Base-by-base conservation (phyloP, 2,113 vertebrate genomes). In the Puntigrus tetrazona region DNA sequence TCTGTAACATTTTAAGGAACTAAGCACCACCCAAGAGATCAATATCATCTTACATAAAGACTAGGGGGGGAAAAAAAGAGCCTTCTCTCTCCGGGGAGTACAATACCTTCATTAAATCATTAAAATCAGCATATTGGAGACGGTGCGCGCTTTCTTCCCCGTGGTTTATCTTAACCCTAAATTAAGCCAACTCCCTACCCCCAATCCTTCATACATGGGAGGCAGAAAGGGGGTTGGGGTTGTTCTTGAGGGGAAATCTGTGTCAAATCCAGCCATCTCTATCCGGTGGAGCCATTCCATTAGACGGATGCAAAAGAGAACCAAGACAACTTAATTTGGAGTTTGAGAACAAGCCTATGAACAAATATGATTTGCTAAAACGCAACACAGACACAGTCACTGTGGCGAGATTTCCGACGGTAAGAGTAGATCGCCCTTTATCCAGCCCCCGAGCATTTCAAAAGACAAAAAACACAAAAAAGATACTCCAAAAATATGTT, bases 51-150 rank as follows among this genome's bases (percentile, higher is more conserved):
- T 65, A 22, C 41, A 80, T 80, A 47, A 80, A 67, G 59, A 80
- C 43, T 25, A 57, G 52, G 38, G 6, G 70, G 4, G 29, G 11
- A 45, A 47, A 47, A 34, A 7, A 7, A 18, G 14, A 63, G 20
- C 59, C 34, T n/a, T 80, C 25, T 55, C 76, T 47, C 78, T 80
- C 41, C 4, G 5, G 41, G 59, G 78, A 67, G 25, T 18, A 16
- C 59, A 67, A 67, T 80, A n/a, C 78, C 59, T 80, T 80, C 78
- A 67, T 80, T 80, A 80, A 78, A 78, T 78, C 76, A 5, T 78
- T 78, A 78, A 80, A 80, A 65, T 80, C 59, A 67, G 78, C 78
- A 80, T 80, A 67, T 80, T 80, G 27, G 78, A 67, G 25, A 67
- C 5, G 3, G 41, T 22, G 59, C 59, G 50, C 11, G 27, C 25